Evolutionary conservation across 2,888 invertebrate species (phyloP), one percentile per base, ranked within the genome.

Genomic region (Agonopterix alstromeriana): DNA sequence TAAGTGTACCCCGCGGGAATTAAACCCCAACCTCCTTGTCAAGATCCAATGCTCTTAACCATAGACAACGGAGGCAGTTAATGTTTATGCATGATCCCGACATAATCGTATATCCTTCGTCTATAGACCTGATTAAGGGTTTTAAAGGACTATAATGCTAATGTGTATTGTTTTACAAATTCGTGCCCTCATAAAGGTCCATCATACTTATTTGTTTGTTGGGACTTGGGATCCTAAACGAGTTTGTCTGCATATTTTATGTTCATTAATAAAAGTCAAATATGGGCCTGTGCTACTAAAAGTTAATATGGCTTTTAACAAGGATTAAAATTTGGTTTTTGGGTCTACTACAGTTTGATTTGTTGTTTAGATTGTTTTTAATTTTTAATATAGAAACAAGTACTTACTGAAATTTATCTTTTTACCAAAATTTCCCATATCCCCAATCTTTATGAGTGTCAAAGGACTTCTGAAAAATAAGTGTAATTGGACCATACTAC

Each of bases 131-230:
- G 64, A 67, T 51, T 51, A 12, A 57, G 48, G 45, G 52, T 60
- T 58, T 56, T 57, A 57, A 58, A 55, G 61, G 52, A 60, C 63
- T 65, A 60, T 61, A 10, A 67, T 67, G 67, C 63, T 72, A 70
- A 71, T 68, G 67, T 75, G 71, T 73, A 77, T 74, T 76, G 74
- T 75, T 72, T 73, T 53, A 68, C 61, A 65, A 69, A 67, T 68
- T 66, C 59, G 62, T 27, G 61, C 59, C 59, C 58, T 43, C 14
- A 67, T 27, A 27, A 27, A 27, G 58, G 56, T 50, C 57, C 58
- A 54, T 60, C 55, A 63, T 63, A 55, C 66, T 64, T 65, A 63
- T 60, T 60, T 57, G 61, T 65, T 64, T 61, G 61, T 61, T 59
- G 27, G 27, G 27, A 27, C 27, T 27, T 27, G 27, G 27, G 27